A percentile compares a stretch with the other conserved stretches of the same genome.
These are phyloP conservation scores for Ianthella basta DNA, from an alignment of 37 sponge, comb jelly and placozoan genomes.

Conservation along the genomic window DNA sequence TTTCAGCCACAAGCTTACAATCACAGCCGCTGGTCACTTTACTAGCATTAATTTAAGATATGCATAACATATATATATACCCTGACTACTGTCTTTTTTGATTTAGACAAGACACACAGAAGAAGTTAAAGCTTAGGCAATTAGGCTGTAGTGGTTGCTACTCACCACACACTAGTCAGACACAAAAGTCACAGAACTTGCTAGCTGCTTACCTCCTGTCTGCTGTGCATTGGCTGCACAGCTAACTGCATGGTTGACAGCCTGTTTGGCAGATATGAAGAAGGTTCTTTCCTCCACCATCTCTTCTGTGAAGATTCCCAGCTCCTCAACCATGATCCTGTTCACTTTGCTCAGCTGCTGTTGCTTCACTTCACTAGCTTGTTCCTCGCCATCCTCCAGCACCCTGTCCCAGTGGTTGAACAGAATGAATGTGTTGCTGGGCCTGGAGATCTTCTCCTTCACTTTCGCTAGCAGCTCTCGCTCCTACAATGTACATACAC, in stretches of 20 bases:
- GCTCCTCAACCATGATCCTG: not conserved
- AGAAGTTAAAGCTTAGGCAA: no score
- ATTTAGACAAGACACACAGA: no score
- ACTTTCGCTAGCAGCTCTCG: not conserved
- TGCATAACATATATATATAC: no score
- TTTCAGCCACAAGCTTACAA: no score
- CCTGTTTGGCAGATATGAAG: not conserved
- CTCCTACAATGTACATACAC: not conserved
- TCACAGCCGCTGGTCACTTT: no score
- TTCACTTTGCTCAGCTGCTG: not conserved
- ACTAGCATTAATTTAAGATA: no score
- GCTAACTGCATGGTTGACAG: not conserved
- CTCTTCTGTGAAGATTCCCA: not conserved
- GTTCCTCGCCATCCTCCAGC: not conserved
- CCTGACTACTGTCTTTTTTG: no score
- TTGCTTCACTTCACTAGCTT: not conserved
- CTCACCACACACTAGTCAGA: not conserved
- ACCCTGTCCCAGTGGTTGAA: constrained; percentile 23
- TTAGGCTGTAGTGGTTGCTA: no score
- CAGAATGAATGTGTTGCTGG: constrained; percentile 3
- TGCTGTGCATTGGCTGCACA: not conserved
- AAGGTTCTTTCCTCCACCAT: not conserved
- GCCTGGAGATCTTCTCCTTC: not conserved
- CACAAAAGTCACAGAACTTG: not conserved
- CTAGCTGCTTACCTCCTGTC: no score